These are phyloP conservation scores for Antennarius striatus DNA, from an alignment of 2,113 vertebrate genomes.

Conservation along the genomic window DNA sequence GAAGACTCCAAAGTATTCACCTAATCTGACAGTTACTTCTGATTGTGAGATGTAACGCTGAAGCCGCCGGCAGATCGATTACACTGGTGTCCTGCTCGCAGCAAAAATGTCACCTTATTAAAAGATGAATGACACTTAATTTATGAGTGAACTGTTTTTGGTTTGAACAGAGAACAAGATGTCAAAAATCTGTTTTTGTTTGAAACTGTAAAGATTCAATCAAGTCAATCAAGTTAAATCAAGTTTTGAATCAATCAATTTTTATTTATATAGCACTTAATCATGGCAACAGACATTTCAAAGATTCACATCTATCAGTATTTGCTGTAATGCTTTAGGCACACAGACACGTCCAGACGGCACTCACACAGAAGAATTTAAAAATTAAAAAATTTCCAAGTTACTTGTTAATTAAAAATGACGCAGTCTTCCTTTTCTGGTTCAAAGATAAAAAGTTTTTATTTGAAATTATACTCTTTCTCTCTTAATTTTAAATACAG, in stretches of 20 bases:
- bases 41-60: conserved; percentile 57
- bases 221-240: too few relatives aligned
- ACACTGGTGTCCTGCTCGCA: conserved; percentile 27
- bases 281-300: too few relatives aligned
- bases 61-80: conserved; percentile 55
- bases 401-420: neutral
- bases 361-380: neutral
- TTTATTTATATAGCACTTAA: too few relatives aligned
- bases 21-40: conserved; percentile 55
- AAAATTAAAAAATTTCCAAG: neutral
- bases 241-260: too few relatives aligned
- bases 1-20: conserved; percentile 19
- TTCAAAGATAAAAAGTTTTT: neutral
- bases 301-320: too few relatives aligned
- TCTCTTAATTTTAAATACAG: conserved; percentile 1
- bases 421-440: neutral
- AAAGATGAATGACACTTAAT: conserved; percentile 52
- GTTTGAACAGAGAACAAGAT: neutral
- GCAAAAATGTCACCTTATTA: conserved; percentile 49
- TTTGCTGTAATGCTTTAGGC: neutral
- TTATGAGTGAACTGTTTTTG: conserved; percentile 25
- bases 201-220: conserved; percentile 4
- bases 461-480: neutral
- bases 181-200: neutral
- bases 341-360: neutral